These are phyloP conservation scores for Drosophila dunni DNA, from an alignment of 1,140 invertebrate genomes.

Conservation along the genomic window DNA sequence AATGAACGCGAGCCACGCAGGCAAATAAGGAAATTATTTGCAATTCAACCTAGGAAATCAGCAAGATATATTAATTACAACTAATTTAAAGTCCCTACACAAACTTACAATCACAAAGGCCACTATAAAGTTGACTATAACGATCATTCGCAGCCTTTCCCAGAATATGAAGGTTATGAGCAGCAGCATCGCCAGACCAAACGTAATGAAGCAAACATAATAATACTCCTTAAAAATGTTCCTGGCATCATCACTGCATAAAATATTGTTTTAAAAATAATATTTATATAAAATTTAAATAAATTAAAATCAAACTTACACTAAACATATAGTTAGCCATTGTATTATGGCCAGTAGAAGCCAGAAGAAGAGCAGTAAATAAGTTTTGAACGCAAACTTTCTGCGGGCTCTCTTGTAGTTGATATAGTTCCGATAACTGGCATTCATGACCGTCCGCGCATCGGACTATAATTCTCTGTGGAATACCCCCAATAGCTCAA, in stretches of 20 bases:
- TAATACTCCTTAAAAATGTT: not conserved
- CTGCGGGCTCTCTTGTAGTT: conserved; percentile 35
- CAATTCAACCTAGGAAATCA: conserved; percentile 44
- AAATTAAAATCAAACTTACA: conserved; percentile 31
- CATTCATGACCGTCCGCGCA: conserved; percentile 5
- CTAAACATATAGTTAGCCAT: conserved; percentile 23
- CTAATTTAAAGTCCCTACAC: not conserved
- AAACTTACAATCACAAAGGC: conserved; percentile 53
- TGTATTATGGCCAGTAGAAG: conserved; percentile 42
- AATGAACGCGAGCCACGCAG: conserved; percentile 25
- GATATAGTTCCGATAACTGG: conserved; percentile 6
- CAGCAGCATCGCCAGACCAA: conserved; percentile 25
- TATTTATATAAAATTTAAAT: no score
- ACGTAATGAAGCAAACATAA: conserved; percentile 33
- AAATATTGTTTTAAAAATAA: not conserved
- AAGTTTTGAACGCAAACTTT: conserved; percentile 36
- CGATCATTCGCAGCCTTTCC: conserved; percentile 47
- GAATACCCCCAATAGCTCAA: not conserved
- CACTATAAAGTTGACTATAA: conserved; percentile 18
- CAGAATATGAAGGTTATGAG: conserved; percentile 47
- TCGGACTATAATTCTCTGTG: not conserved
- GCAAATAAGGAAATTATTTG: conserved; percentile 51
- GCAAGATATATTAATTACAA: no score
- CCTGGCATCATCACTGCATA: conserved; percentile 7
- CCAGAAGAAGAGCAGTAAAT: conserved; percentile 43